phyloP scores from a whole-genome alignment of 2,888 invertebrate species.

The Spisula solida region DNA sequence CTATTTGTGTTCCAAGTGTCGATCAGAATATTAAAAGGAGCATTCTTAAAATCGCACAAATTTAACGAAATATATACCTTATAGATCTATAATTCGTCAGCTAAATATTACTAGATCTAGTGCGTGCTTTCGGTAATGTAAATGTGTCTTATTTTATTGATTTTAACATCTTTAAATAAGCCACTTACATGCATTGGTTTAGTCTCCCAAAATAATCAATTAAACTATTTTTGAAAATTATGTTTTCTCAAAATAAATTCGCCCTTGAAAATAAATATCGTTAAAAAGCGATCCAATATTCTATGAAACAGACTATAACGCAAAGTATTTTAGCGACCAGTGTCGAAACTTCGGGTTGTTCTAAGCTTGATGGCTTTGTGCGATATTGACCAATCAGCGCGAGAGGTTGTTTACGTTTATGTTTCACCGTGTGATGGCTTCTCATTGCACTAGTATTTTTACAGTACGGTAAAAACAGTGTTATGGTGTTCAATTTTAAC shows the following conservation, averaged over 20 bases:
- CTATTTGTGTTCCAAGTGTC: too few relatives aligned
- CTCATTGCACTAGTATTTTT: slow-evolving; percentile 36
- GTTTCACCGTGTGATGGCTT: slow-evolving; percentile 68
- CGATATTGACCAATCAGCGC: slow-evolving; percentile 79
- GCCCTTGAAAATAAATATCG: slow-evolving; percentile 6
- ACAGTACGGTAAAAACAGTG: slow-evolving; percentile 45
- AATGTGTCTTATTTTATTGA: too few relatives aligned
- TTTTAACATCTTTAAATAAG: too few relatives aligned
- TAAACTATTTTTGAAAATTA: too few relatives aligned
- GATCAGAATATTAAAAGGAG: too few relatives aligned
- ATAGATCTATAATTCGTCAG: too few relatives aligned
- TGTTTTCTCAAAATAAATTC: not conserved
- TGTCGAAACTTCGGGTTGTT: slow-evolving; percentile 68
- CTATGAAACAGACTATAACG: slow-evolving; percentile 52
- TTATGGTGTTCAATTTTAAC: slow-evolving; percentile 23
- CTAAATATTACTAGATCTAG: too few relatives aligned
- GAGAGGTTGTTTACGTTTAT: slow-evolving; percentile 82
- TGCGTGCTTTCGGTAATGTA: too few relatives aligned
- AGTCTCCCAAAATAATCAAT: too few relatives aligned
- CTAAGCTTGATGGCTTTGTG: slow-evolving; percentile 64
- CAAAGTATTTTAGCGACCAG: slow-evolving; percentile 44
- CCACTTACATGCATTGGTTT: too few relatives aligned
- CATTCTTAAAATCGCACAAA: too few relatives aligned
- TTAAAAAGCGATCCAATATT: not conserved
- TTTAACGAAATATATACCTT: too few relatives aligned